Evolutionary conservation across 2,888 invertebrate species (phyloP).

Genomic region (Rhaphigaster nebulosa): DNA sequence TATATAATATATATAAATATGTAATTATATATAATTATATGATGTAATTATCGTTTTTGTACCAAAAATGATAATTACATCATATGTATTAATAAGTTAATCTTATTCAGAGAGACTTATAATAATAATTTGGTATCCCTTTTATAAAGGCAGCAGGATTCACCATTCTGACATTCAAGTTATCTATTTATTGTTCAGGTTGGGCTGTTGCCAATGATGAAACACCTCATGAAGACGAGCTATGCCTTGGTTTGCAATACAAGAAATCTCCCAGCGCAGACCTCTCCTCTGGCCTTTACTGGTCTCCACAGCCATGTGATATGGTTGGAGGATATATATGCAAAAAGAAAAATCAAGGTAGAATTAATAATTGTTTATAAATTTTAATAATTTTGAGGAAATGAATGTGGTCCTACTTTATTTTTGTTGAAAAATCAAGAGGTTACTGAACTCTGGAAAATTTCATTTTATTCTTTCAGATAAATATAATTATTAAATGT

Average conservation of each 20-base stretch:
- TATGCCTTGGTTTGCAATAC: constrained; percentile 76
- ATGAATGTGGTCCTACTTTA: background rate
- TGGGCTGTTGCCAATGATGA: background rate
- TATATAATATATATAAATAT: too few species aligned
- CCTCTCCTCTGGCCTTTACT: constrained; percentile 79
- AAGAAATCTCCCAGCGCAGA: constrained; percentile 76
- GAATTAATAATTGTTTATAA: background rate
- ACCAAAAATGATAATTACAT: too few species aligned
- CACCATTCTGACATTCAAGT: background rate
- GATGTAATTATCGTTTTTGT: too few species aligned
- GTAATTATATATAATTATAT: too few species aligned
- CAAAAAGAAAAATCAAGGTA: constrained; percentile 67
- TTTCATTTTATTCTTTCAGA: too few species aligned
- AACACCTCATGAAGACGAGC: background rate
- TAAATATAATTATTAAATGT: too few species aligned
- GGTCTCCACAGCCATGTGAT: constrained; percentile 77
- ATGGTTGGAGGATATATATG: constrained; percentile 80
- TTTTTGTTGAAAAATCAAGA: background rate
- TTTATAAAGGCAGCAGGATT: background rate
- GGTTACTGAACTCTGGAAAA: background rate
- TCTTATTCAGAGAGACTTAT: background rate
- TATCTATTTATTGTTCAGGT: background rate
- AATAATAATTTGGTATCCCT: background rate
- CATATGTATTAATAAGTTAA: background rate
- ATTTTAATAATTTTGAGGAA: background rate